Evolutionary conservation across 2,113 vertebrate species (phyloP).

Genomic region (Solea solea): DNA sequence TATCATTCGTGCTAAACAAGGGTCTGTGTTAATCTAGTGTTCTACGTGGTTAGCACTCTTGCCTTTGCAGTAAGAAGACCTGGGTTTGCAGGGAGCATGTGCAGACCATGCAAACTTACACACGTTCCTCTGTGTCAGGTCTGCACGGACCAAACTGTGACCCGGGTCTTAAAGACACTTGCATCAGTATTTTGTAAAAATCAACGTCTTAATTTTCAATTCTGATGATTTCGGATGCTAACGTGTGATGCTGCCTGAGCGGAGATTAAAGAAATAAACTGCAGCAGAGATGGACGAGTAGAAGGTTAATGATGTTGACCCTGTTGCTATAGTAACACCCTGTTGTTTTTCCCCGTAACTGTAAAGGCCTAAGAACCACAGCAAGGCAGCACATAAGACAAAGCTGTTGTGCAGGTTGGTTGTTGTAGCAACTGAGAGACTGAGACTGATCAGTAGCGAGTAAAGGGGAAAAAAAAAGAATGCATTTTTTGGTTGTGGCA

Average conservation of each 20-base stretch:
- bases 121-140: too few relatives aligned
- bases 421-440: slow-evolving; percentile 23
- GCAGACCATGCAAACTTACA: too few relatives aligned
- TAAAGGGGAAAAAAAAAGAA: neutral
- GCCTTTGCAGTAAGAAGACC: too few relatives aligned
- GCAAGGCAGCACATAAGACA: slow-evolving; percentile 1
- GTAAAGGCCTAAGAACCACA: slow-evolving; percentile 19
- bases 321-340: slow-evolving; percentile 56
- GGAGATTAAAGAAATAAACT: neutral
- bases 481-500: neutral
- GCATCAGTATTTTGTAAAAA: neutral
- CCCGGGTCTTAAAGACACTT: too few relatives aligned
- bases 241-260: slow-evolving; percentile 24
- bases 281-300: neutral
- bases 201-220: slow-evolving; percentile 3
- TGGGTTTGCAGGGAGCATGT: too few relatives aligned
- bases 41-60: too few relatives aligned
- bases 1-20: too few relatives aligned
- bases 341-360: slow-evolving; percentile 30
- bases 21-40: too few relatives aligned
- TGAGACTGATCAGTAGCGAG: neutral
- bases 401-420: slow-evolving; percentile 4
- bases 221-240: slow-evolving; percentile 4
- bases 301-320: slow-evolving; percentile 37
- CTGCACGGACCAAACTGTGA: too few relatives aligned